Evolutionary conservation across 2,888 invertebrate species (phyloP), one percentile per base, ranked within the genome.

Genomic region (Eretmocerus hayati): DNA sequence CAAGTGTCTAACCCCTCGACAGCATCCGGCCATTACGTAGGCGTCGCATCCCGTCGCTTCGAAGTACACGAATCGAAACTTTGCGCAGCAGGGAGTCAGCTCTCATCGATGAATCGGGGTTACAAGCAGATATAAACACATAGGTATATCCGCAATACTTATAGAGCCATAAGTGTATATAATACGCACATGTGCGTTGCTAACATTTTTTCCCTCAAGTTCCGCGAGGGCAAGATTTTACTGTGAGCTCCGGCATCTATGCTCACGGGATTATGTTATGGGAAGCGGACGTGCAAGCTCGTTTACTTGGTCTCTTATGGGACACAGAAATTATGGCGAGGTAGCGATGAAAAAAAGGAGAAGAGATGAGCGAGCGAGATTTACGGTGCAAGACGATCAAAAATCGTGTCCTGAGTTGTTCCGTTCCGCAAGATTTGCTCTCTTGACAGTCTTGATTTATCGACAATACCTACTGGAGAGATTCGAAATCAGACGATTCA

Each of bases 311-410:
- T 37, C 31, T 38, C 43, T n/a, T n/a, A 18, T 26, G 26, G 6
- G 21, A 19, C n/a, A 20, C 15, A n/a, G 44, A 41, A 48, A 45
- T 44, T 44, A 44, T 41, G 49, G 35, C 2, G 37, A 44, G 4
- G 15, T 16, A 11, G 8, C 26, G 35, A 22, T n/a, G 20, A 13
- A n/a, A n/a, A n/a, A n/a, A n/a, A n/a, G n/a, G n/a, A n/a, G n/a
- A n/a, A n/a, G 20, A 5, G 22, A 39, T 18, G 19, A 9, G 11
- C 26, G 26, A 32, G 15, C 11, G 33, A 20, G 52, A 52, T 46
- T 48, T 52, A 49, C 46, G 46, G 43, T 52, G 46, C 26, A 42
- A 42, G 32, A 16, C 23, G 48, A 32, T 39, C 20, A 36, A 40
- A 49, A 43, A 46, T 48, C 36, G 36, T 40, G 40, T 46, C 26